A percentile compares a stretch with the other conserved stretches of the same genome.
These are phyloP conservation scores for Ondatra zibethicus DNA, from an alignment of 2,113 vertebrate genomes.

Conservation along the genomic window DNA sequence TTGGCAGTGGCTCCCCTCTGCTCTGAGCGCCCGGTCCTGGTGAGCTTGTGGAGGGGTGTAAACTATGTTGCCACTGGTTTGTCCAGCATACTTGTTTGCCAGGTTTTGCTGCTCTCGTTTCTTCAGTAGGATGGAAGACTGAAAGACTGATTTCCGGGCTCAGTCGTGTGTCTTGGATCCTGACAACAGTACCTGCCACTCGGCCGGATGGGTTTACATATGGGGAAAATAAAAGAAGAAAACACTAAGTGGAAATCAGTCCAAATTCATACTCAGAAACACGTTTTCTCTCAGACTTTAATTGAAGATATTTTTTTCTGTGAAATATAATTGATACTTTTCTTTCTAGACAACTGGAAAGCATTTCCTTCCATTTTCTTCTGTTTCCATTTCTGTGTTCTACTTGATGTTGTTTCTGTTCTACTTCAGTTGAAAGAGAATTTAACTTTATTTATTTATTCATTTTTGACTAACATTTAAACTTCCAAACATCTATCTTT, in stretches of 20 bases:
- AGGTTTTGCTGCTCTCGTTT: not conserved
- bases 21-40: not conserved
- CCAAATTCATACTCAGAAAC: conserved; percentile 46
- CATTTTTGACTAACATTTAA: conserved; percentile 13
- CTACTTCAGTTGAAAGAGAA: not conserved
- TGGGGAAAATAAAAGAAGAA: not conserved
- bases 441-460: not conserved
- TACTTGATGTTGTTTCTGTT: not conserved
- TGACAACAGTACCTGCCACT: not conserved
- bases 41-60: not conserved
- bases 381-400: not conserved
- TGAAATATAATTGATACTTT: not conserved
- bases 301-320: not conserved
- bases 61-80: not conserved
- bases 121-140: not conserved
- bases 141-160: not conserved
- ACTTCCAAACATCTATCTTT: not conserved
- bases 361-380: not conserved
- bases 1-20: not conserved
- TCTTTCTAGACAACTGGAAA: not conserved
- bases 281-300: conserved; percentile 13
- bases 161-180: not conserved
- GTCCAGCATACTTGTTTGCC: too few relatives aligned
- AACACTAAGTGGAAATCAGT: conserved; percentile 4
- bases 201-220: not conserved